Evolutionary conservation across 2,113 vertebrate species (phyloP).

Genomic region (Pogona vitticeps): DNA sequence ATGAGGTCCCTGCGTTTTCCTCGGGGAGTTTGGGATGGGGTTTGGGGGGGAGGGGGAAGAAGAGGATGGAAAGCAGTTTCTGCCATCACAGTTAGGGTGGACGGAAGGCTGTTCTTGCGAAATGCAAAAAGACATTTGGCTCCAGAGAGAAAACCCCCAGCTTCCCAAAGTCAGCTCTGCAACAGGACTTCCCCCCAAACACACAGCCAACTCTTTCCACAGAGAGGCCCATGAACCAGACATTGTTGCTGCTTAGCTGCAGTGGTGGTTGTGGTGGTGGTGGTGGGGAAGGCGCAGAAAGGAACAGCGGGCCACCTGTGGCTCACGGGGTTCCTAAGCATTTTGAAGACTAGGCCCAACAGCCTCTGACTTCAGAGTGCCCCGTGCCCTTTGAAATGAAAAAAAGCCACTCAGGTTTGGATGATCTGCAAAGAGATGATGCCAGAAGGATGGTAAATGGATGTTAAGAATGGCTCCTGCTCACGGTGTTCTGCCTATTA

Average conservation of each 20-base stretch:
- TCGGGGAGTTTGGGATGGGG: slow-evolving; percentile 53
- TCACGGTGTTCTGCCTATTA: too few relatives aligned
- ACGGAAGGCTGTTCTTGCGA: neutral
- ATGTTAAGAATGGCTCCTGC: neutral
- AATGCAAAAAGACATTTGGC: slow-evolving; percentile 19
- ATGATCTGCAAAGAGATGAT: too few relatives aligned
- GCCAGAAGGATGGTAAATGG: too few relatives aligned
- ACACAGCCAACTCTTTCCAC: neutral
- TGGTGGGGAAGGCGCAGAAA: neutral
- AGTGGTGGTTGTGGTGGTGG: neutral
- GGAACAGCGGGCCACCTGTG: too few relatives aligned
- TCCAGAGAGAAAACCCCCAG: slow-evolving; percentile 13
- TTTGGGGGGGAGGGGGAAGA: slow-evolving; percentile 1
- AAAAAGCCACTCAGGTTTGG: too few relatives aligned
- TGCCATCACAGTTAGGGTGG: slow-evolving; percentile 47
- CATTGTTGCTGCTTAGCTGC: slow-evolving; percentile 8
- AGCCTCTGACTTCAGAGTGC: too few relatives aligned
- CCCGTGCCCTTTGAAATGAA: neutral
- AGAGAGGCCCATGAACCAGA: slow-evolving; percentile 2
- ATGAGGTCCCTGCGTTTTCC: slow-evolving; percentile 75
- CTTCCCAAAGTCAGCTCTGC: neutral
- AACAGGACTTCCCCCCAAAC: slow-evolving; percentile 20
- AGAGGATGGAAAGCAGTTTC: slow-evolving; percentile 66
- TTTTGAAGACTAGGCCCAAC: too few relatives aligned
- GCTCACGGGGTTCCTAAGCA: too few relatives aligned